phyloP scores from a whole-genome alignment of 2,113 vertebrate genomes.

The Oreochromis tanganicae region DNA sequence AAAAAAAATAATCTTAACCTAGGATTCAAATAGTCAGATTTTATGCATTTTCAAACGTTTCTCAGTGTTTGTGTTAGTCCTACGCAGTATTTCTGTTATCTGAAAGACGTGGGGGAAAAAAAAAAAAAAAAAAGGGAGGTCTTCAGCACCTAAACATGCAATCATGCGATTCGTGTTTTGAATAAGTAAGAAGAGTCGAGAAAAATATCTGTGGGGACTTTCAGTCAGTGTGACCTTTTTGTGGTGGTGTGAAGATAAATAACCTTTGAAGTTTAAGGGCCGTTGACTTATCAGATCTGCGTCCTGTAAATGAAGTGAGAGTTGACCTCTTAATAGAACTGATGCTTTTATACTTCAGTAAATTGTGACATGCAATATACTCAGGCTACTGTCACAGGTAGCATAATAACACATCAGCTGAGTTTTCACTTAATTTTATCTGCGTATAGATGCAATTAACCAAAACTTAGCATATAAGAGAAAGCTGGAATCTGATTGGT shows the following conservation, averaged over 20 bases:
- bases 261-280: not conserved
- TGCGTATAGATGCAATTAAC: not conserved
- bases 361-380: not conserved
- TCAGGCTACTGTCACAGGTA: not conserved
- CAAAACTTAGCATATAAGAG: not conserved
- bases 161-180: not conserved
- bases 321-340: not conserved
- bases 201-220: not conserved
- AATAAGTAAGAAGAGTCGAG: not conserved
- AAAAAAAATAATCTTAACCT: not conserved
- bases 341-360: not conserved
- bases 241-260: not conserved
- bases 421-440: not conserved
- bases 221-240: not conserved
- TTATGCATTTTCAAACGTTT: not conserved
- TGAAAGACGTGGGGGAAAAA: fast-evolving
- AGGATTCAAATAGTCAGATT: not conserved
- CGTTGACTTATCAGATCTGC: not conserved
- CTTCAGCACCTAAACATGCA: not conserved
- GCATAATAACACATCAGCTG: not conserved
- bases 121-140: not conserved
- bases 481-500: not conserved
- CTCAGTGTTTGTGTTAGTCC: not conserved
- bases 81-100: not conserved
- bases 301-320: not conserved